phyloP scores from a whole-genome alignment of 2,888 invertebrate species.

The Melinopterus prodromus region DNA sequence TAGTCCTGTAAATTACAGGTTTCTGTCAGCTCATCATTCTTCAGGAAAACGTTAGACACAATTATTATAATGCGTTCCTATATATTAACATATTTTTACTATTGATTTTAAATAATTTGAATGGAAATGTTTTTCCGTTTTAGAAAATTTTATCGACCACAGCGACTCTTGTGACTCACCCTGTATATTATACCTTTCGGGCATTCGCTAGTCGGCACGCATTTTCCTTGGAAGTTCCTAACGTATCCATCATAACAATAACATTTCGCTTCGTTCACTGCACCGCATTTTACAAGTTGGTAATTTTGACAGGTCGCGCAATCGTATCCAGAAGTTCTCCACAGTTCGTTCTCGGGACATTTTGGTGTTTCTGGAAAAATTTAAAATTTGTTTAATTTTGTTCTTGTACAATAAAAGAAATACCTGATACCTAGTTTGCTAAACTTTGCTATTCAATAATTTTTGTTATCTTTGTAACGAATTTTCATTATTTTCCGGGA shows the following conservation, averaged over 20 bases:
- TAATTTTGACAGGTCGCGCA: slow-evolving; percentile 41
- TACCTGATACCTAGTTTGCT: no score
- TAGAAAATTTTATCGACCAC: no score
- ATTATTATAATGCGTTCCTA: no score
- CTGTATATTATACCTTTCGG: background rate
- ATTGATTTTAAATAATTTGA: no score
- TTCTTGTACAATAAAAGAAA: no score
- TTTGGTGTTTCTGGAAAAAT: background rate
- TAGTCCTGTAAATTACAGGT: background rate
- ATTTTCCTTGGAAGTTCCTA: slow-evolving; percentile 29
- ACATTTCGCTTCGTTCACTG: slow-evolving; percentile 36
- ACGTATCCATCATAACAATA: slow-evolving; percentile 41
- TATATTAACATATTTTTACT: no score
- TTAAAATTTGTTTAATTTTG: no score
- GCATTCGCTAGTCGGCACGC: slow-evolving; percentile 22
- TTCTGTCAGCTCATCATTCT: slow-evolving; percentile 32
- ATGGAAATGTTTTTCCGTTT: no score
- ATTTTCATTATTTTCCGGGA: no score
- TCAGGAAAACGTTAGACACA: background rate
- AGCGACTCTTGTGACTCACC: no score
- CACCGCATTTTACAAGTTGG: slow-evolving; percentile 32
- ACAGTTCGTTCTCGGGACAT: slow-evolving; percentile 36
- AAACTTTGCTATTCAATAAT: no score
- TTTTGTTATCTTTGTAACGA: no score
- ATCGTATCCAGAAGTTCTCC: slow-evolving; percentile 36